Evolutionary conservation across 2,888 invertebrate genomes (phyloP).

Genomic region (Agrochola macilenta): DNA sequence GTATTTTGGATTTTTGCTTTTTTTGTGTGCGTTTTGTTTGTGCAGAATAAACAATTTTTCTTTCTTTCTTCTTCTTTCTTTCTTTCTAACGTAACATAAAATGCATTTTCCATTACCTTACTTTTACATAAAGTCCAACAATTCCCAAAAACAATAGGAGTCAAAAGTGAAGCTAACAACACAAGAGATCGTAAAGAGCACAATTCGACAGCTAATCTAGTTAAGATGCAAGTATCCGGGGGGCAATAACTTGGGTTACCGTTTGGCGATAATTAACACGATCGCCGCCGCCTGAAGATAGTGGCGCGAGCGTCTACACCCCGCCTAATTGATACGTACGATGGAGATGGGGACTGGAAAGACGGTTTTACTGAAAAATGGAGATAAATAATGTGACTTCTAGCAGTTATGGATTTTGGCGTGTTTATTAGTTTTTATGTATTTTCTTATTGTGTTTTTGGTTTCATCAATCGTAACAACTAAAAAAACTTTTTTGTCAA

Average conservation of each 20-base stretch:
- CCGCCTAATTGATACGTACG: conserved; percentile 78
- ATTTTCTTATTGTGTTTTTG: neutral
- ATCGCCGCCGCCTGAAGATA: conserved; percentile 76
- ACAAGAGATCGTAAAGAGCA: conserved; percentile 48
- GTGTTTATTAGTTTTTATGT: neutral
- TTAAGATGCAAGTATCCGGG: conserved; percentile 62
- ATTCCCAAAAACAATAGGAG: conserved; percentile 11
- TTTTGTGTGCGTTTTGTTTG: too few relatives aligned
- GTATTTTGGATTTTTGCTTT: too few relatives aligned
- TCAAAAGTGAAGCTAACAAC: conserved; percentile 24
- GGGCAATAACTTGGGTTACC: conserved; percentile 72
- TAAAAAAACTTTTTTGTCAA: too few relatives aligned
- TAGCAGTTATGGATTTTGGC: neutral
- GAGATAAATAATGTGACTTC: neutral
- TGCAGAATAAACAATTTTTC: too few relatives aligned
- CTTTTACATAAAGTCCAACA: neutral
- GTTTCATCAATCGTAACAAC: neutral
- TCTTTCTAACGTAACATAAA: neutral
- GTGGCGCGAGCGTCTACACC: conserved; percentile 74
- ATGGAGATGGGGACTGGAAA: conserved; percentile 33
- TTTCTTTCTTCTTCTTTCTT: too few relatives aligned
- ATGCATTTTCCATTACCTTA: neutral
- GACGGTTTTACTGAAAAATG: conserved; percentile 9
- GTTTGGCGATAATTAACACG: conserved; percentile 76
- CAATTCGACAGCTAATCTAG: conserved; percentile 66